phyloP scores from a whole-genome alignment of 2,797 vertebrate genomes.

The Rhynchonycteris naso region DNA sequence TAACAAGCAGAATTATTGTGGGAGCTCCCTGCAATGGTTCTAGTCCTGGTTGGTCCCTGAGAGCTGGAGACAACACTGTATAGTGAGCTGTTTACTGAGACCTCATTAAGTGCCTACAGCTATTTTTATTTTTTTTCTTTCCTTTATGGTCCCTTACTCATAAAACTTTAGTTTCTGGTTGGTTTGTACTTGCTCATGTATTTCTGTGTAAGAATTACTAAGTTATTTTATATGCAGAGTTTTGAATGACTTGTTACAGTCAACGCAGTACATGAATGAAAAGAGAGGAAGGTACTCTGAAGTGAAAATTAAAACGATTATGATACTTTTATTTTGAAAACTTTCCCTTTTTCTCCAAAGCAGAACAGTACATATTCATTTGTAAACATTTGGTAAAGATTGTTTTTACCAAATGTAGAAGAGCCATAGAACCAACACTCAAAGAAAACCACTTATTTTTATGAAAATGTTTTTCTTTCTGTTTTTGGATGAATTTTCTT shows the following conservation, averaged over 20 bases:
- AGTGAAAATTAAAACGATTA: background rate
- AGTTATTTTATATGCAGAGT: background rate
- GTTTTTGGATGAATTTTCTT: background rate
- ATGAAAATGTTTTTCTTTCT: background rate
- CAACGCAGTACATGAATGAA: background rate
- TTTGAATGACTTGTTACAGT: background rate
- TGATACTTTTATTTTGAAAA: background rate
- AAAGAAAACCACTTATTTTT: background rate
- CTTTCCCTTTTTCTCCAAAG: background rate
- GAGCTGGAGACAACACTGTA: background rate
- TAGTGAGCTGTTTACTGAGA: background rate
- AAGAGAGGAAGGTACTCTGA: background rate
- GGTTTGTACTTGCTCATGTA: background rate
- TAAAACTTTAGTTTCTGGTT: background rate
- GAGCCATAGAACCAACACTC: background rate
- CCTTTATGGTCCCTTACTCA: background rate
- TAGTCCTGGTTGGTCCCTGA: no score
- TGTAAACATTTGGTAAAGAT: background rate
- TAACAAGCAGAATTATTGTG: background rate
- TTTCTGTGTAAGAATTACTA: background rate
- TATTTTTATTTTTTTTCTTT: background rate
- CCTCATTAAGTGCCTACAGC: background rate
- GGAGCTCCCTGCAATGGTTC: accelerated
- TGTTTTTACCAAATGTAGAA: background rate
- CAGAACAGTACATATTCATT: background rate